A percentile compares a stretch with the other conserved stretches of the same genome.
phyloP scores from a whole-genome alignment of 2,113 vertebrate genomes.

The Psittacula cyanocephala region DNA sequence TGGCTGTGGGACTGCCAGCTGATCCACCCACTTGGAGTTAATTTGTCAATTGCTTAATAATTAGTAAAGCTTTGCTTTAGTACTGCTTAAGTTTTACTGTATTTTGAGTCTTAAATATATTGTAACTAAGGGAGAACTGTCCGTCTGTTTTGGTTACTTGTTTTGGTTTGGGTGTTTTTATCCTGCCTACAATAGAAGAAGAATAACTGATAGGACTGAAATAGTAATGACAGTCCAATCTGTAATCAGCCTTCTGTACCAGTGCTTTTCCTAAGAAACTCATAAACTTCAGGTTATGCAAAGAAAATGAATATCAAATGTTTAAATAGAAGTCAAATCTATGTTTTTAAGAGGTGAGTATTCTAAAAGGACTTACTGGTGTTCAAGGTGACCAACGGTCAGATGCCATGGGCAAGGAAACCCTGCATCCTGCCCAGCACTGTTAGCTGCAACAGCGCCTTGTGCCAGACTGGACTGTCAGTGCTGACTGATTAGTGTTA shows the following conservation, averaged over 20 bases:
- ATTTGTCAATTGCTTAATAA: not conserved
- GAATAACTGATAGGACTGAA: not conserved
- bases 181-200: not conserved
- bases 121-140: not conserved
- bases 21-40: not conserved
- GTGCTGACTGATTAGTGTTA: not conserved
- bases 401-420: not conserved
- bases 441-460: not conserved
- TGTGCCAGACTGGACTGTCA: not conserved
- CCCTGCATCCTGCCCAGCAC: not conserved
- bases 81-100: not conserved
- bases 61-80: not conserved
- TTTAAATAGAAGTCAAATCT: not conserved
- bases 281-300: not conserved
- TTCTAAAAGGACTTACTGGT: not conserved
- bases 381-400: not conserved
- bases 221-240: not conserved
- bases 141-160: not conserved
- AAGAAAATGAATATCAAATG: not conserved
- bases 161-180: not conserved
- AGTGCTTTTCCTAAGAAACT: not conserved
- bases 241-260: not conserved
- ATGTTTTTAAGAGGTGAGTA: not conserved
- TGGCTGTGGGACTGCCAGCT: not conserved
- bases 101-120: not conserved